Evolutionary conservation across 2,888 invertebrate species (phyloP).

Genomic region (Acrocera orbiculus): DNA sequence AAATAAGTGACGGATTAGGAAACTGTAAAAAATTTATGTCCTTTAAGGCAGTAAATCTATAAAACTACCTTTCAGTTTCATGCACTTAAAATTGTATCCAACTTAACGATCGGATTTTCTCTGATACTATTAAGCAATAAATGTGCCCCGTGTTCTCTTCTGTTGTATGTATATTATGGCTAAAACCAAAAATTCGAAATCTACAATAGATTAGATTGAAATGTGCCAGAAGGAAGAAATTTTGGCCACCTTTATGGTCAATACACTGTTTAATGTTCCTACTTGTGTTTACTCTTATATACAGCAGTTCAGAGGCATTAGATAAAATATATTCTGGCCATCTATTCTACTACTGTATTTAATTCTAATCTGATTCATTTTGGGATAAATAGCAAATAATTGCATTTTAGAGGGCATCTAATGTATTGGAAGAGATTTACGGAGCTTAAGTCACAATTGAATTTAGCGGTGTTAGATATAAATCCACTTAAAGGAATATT

Average conservation of each 20-base stretch:
- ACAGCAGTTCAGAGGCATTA: slow-evolving; percentile 6
- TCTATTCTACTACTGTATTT: too few species aligned
- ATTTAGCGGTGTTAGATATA: slow-evolving; percentile 6
- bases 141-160: slow-evolving; percentile 8
- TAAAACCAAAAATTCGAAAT: too few species aligned
- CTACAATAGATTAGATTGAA: too few species aligned
- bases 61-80: background rate
- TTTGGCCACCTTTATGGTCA: slow-evolving; percentile 11
- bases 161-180: background rate
- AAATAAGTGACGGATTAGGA: slow-evolving; percentile 12
- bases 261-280: slow-evolving; percentile 6
- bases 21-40: slow-evolving; percentile 12
- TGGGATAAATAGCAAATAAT: slow-evolving; percentile 27
- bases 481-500: too few species aligned
- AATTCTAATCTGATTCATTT: slow-evolving; percentile 14
- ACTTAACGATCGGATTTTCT: slow-evolving; percentile 11
- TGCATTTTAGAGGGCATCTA: slow-evolving; percentile 24
- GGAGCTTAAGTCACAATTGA: slow-evolving; percentile 8
- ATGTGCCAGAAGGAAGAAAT: slow-evolving; percentile 1
- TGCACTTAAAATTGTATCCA: slow-evolving; percentile 9
- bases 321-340: slow-evolving; percentile 10
- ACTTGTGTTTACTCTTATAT: slow-evolving; percentile 11
- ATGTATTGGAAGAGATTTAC: slow-evolving; percentile 26
- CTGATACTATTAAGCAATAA: slow-evolving; percentile 8
- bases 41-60: slow-evolving; percentile 8